These are phyloP conservation scores for Acronicta alni DNA, from an alignment of 2,888 invertebrate genomes.

Conservation along the genomic window DNA sequence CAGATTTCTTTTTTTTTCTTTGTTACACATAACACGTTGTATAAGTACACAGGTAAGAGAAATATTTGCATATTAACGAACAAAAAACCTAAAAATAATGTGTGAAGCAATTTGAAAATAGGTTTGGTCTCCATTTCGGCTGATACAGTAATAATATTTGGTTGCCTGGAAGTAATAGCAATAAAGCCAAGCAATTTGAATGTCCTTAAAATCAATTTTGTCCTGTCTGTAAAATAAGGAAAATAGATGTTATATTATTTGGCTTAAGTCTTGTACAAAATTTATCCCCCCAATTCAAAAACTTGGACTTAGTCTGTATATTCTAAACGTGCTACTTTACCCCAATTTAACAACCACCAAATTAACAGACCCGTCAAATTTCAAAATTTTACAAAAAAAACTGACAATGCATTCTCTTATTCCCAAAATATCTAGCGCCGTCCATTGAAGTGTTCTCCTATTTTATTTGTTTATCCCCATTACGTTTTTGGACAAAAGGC, in stretches of 20 bases:
- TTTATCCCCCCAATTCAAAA: too few relatives aligned
- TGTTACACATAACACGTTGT: conserved; percentile 1
- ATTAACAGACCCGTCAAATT: conserved; percentile 12
- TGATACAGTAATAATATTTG: too few relatives aligned
- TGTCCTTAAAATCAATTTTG: too few relatives aligned
- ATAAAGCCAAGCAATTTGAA: too few relatives aligned
- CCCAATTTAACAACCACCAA: neutral
- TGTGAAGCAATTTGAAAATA: too few relatives aligned
- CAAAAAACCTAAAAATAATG: neutral
- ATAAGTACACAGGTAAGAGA: neutral
- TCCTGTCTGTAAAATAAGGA: too few relatives aligned
- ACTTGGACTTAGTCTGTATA: too few relatives aligned
- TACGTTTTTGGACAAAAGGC: conserved; percentile 87
- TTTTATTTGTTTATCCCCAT: conserved; percentile 87
- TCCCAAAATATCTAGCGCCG: conserved; percentile 74
- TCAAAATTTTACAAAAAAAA: conserved; percentile 35
- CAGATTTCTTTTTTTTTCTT: conserved; percentile 22
- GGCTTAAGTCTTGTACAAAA: too few relatives aligned
- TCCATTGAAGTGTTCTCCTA: conserved; percentile 70
- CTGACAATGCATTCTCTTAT: conserved; percentile 56
- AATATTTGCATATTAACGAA: neutral
- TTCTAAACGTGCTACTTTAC: too few relatives aligned
- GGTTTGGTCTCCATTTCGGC: too few relatives aligned
- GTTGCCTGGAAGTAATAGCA: too few relatives aligned
- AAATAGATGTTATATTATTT: too few relatives aligned